Conservation (phyloP, 2,113 vertebrate genomes). For the Neotoma lepida region DNA sequence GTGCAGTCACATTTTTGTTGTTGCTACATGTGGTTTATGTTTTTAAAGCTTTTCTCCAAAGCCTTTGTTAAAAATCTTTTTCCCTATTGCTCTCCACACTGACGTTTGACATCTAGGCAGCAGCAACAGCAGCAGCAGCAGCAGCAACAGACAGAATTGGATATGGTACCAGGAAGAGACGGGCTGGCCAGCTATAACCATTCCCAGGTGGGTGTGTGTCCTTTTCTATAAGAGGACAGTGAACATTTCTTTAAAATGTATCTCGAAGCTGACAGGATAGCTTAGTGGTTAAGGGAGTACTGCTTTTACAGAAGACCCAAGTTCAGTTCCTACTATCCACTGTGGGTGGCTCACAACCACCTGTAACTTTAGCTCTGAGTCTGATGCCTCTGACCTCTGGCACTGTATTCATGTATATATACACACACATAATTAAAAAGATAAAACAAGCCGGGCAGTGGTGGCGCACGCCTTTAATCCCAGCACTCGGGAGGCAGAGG, state of each 20-base stretch:
- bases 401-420: background rate
- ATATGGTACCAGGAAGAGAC: constrained; percentile 90
- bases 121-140: constrained; percentile 88
- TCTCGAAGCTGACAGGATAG: background rate
- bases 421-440: background rate
- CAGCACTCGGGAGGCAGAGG: too few relatives aligned
- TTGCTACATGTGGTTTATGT: background rate
- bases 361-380: background rate
- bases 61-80: constrained; percentile 54
- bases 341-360: background rate
- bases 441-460: background rate
- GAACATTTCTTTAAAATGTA: constrained; percentile 23
- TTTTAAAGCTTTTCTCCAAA: constrained; percentile 13
- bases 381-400: background rate
- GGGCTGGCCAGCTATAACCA: constrained; percentile 88
- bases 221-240: background rate
- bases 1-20: background rate
- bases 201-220: constrained; percentile 82
- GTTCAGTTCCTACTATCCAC: background rate
- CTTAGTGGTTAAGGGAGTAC: background rate
- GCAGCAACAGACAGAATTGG: constrained; percentile 91
- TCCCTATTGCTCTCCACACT: background rate
- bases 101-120: constrained; percentile 78
- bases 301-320: background rate
- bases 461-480: too few relatives aligned